Evolutionary conservation across 2,888 invertebrate genomes (phyloP), one percentile per base, ranked within the genome.

Genomic region (Spilosoma lubricipeda): DNA sequence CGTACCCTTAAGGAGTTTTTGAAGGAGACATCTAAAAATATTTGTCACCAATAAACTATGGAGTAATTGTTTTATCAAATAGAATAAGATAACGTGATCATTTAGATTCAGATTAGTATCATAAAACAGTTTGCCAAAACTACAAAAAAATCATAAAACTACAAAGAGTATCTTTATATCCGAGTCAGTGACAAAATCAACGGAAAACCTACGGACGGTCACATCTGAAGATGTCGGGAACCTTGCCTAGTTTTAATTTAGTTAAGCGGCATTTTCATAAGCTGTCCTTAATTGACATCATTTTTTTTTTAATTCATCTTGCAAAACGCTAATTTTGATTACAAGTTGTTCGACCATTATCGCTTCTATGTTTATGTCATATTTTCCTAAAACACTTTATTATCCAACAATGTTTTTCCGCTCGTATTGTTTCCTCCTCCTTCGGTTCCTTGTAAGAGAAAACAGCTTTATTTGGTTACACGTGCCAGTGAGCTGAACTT

Each of bases 381-480:
- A 66, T 65, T 65, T 33, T 9, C 30, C 18, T 30, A 5, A 36
- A 65, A 15, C 27, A n/a, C 7, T 39, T 70, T 3, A 59, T 59
- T 36, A 39, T 59, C 39, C 20, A n/a, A 13, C 23, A 36, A 70
- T 64, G 59, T 33, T 39, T 36, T 33, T 48, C 36, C 63, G 48
- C 63, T 63, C 7, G 5, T 36, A 7, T 67, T 42, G 23, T 20
- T 39, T 8, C 23, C 15, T 52, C 20, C 39, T 56, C 36, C 42
- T 56, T 36, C 33, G 27, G n/a, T 18, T 48, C 5, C 23, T 33
- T 48, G 48, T 68, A 71, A 71, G 63, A 56, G 71, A 75, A 71
- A 69, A 71, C 67, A 75, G 72, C 56, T 33, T 66, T 48, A 75
- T 69, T 52, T 65, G 52, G 69, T 73, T 39, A n/a, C 48, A 36